These are phyloP conservation scores for Plagodis dolabraria DNA, from an alignment of 2,888 invertebrate species.

Conservation along the genomic window DNA sequence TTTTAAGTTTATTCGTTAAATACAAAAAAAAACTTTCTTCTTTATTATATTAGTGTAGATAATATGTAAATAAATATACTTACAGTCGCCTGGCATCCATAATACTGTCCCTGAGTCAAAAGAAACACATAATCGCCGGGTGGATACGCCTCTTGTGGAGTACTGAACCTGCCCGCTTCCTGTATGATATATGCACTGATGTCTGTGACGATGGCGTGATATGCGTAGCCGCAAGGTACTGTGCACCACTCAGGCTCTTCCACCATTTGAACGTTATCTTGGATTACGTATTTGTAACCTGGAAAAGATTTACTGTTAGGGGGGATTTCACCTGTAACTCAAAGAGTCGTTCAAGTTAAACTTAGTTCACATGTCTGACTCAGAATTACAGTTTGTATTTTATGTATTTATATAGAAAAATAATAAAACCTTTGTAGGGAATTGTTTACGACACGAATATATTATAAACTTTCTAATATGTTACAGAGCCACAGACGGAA, in stretches of 20 bases:
- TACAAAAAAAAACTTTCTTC: no score
- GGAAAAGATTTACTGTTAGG: slow-evolving; percentile 1
- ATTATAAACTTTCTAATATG: no score
- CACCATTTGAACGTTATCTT: slow-evolving; percentile 85
- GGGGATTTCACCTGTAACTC: no score
- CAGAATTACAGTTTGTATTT: no score
- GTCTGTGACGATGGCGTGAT: slow-evolving; percentile 85
- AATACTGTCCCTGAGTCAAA: slow-evolving; percentile 91
- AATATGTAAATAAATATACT: slow-evolving; percentile 51
- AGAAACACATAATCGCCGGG: slow-evolving; percentile 88
- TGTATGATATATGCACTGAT: slow-evolving; percentile 51
- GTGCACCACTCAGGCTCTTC: slow-evolving; percentile 90
- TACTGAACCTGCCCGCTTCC: slow-evolving; percentile 50
- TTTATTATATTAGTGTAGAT: no score
- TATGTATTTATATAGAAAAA: no score
- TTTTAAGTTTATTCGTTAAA: no score
- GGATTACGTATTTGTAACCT: slow-evolving; percentile 74
- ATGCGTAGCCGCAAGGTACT: slow-evolving; percentile 86
- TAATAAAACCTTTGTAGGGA: no score
- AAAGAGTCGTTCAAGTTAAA: no score
- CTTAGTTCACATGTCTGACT: no score
- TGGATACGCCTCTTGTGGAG: slow-evolving; percentile 86
- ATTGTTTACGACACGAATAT: no score
- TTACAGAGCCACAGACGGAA: no score
- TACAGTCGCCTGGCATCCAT: slow-evolving; percentile 92